Percentiles rank a stretch among this genome's conserved stretches.
Conservation (phyloP, 2,888 invertebrate genomes). For the Palloptera scutellata region DNA sequence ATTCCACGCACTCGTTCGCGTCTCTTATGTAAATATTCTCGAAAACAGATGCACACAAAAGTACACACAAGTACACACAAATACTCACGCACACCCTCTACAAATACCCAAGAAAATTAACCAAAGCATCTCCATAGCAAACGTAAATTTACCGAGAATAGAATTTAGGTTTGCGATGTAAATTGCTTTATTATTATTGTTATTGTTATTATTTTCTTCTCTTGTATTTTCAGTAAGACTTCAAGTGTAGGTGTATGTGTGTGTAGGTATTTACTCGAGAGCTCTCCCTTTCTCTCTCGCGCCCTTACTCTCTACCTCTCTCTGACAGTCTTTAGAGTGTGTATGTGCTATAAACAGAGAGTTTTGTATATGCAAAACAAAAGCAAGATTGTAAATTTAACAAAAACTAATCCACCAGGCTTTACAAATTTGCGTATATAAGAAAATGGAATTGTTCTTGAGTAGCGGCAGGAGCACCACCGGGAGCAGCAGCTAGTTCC, state of each 20-base stretch:
- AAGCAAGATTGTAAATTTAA: neutral
- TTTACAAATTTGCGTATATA: slow-evolving; percentile 6
- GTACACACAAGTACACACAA: neutral
- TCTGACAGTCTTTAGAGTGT: too few relatives aligned
- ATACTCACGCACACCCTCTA: neutral
- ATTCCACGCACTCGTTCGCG: neutral
- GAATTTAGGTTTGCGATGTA: slow-evolving; percentile 9
- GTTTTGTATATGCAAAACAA: neutral
- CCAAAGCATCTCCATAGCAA: neutral
- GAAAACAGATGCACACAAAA: neutral
- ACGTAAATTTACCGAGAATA: too few relatives aligned
- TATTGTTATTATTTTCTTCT: neutral
- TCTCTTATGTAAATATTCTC: neutral
- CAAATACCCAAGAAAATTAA: neutral
- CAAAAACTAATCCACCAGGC: slow-evolving; percentile 24
- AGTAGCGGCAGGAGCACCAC: slow-evolving; percentile 9
- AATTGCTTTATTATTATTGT: slow-evolving; percentile 29
- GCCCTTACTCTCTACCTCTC: too few relatives aligned
- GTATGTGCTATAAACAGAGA: neutral
- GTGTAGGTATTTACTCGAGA: too few relatives aligned
- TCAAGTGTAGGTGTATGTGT: too few relatives aligned
- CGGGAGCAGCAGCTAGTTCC: slow-evolving; percentile 7
- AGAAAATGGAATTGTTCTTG: slow-evolving; percentile 5
- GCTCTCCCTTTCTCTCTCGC: too few relatives aligned
- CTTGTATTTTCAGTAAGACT: too few relatives aligned